Conservation (phyloP, 2,888 invertebrate species). For the Cetonia aurata region DNA sequence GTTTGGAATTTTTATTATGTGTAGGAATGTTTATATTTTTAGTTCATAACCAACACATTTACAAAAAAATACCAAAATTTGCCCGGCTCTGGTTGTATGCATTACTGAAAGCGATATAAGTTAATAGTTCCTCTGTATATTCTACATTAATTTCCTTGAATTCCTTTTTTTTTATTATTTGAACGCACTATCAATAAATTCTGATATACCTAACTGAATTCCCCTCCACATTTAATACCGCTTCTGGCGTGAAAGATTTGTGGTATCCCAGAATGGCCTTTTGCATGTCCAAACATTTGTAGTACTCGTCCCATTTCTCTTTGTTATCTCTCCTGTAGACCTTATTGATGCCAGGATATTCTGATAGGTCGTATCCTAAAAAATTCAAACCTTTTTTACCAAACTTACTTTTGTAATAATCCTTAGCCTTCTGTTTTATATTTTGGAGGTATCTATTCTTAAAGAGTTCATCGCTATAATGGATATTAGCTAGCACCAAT, state of each 20-base stretch:
- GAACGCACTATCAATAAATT: background rate
- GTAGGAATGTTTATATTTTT: too few species aligned
- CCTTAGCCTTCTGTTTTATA: constrained; percentile 61
- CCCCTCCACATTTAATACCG: constrained; percentile 66
- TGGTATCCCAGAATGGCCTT: constrained; percentile 61
- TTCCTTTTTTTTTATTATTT: background rate
- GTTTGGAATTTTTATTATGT: too few species aligned
- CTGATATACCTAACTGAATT: constrained; percentile 63
- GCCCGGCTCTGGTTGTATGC: too few species aligned
- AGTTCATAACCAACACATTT: too few species aligned
- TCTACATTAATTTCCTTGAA: too few species aligned
- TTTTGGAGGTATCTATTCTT: constrained; percentile 52
- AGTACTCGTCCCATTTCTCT: constrained; percentile 70
- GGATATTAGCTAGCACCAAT: constrained; percentile 1
- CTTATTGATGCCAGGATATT: constrained; percentile 67
- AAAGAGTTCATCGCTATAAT: constrained; percentile 29
- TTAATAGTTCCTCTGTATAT: too few species aligned
- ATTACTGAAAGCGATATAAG: too few species aligned
- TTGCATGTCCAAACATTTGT: constrained; percentile 66
- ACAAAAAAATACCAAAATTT: too few species aligned
- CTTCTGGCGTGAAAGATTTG: constrained; percentile 62
- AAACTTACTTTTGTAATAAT: constrained; percentile 60
- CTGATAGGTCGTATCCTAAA: constrained; percentile 61
- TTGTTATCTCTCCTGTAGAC: constrained; percentile 62
- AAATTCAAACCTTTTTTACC: constrained; percentile 62